These are phyloP conservation scores for Cyanistes caeruleus DNA, from an alignment of 2,113 vertebrate species.

Conservation along the genomic window DNA sequence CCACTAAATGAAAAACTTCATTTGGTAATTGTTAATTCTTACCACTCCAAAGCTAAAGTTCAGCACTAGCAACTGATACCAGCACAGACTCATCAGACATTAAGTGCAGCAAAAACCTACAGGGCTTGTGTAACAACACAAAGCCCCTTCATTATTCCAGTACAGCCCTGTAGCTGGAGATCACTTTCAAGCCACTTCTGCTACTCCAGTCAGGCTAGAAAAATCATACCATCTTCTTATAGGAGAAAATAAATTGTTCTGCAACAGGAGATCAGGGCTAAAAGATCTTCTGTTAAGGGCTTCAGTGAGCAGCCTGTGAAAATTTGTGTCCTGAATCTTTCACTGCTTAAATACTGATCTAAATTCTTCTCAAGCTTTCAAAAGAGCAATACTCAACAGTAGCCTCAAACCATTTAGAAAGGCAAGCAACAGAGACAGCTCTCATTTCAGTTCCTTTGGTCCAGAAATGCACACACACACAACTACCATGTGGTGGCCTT, in stretches of 20 bases:
- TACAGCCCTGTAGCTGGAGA: not conserved
- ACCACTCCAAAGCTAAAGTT: not conserved
- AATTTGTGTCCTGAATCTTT: conserved; percentile 27
- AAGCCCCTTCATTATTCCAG: not conserved
- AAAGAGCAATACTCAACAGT: not conserved
- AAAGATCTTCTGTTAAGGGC: not conserved
- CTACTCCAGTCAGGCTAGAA: not conserved
- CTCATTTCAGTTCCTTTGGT: not conserved
- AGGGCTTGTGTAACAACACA: not conserved
- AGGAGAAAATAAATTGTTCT: not conserved
- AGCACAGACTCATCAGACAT: not conserved
- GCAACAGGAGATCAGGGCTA: not conserved
- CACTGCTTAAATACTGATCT: not conserved
- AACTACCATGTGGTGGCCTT: not conserved
- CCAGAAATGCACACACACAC: not conserved
- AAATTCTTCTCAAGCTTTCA: conserved; percentile 32
- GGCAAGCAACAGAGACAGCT: not conserved
- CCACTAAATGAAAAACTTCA: not conserved
- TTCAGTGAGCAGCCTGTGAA: not conserved
- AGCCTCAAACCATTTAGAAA: conserved; percentile 11
- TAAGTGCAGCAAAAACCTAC: not conserved
- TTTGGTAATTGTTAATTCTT: not conserved
- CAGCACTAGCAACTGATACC: not conserved
- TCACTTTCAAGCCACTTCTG: not conserved
- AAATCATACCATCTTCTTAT: not conserved